These are phyloP conservation scores for Crotalus viridis DNA, from an alignment of 2,113 vertebrate species.

Conservation along the genomic window DNA sequence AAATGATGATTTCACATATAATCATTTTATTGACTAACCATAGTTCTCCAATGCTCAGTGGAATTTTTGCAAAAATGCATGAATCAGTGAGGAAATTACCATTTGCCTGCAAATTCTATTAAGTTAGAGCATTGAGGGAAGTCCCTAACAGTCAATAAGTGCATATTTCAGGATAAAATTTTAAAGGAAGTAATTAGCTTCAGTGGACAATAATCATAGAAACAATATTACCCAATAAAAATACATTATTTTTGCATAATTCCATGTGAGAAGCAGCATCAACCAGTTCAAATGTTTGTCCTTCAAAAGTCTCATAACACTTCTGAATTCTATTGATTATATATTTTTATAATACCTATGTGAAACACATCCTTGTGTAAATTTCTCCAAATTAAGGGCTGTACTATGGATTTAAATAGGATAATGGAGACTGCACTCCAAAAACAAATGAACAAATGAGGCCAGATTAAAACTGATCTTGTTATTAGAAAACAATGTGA, in stretches of 20 bases:
- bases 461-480: neutral
- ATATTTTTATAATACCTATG: neutral
- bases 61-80: slow-evolving; percentile 14
- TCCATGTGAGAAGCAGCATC: neutral
- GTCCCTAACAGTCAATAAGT: neutral
- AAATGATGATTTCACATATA: slow-evolving; percentile 12
- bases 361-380: neutral
- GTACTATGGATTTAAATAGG: neutral
- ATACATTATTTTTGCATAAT: neutral
- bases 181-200: neutral
- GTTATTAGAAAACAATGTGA: neutral
- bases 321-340: neutral
- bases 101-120: neutral
- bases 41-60: neutral
- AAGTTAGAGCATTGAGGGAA: neutral
- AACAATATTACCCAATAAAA: neutral
- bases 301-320: neutral
- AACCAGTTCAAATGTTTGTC: neutral
- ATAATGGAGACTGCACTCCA: neutral
- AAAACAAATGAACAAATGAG: neutral
- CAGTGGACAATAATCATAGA: neutral
- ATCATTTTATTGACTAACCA: neutral
- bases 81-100: neutral
- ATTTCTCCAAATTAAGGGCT: neutral
- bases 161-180: neutral